phyloP scores from a whole-genome alignment of 2,888 invertebrate species.

The Seira musarum region DNA sequence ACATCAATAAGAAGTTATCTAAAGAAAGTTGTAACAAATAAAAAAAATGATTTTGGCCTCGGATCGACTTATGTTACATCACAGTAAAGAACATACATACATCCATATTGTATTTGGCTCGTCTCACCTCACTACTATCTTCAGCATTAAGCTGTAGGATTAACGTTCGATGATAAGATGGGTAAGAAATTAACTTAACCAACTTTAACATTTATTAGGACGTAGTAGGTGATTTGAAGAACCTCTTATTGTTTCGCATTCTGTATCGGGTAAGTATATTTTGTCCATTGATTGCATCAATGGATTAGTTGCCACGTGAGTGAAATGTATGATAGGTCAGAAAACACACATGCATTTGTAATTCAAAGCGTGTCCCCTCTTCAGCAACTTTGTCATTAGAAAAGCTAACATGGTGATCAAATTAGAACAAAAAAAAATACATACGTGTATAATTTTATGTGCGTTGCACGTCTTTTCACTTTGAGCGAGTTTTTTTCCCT shows the following conservation, averaged over 20 bases:
- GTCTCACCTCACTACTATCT: no score
- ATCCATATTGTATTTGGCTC: no score
- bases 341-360: background rate
- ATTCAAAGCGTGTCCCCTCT: constrained; percentile 4
- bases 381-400: constrained; percentile 9
- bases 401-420: constrained; percentile 13
- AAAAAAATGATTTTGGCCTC: constrained; percentile 57
- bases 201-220: background rate
- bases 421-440: background rate
- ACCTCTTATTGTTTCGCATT: background rate
- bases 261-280: background rate
- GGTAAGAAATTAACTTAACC: background rate
- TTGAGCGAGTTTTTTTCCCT: no score
- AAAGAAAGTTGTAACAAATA: constrained; percentile 59
- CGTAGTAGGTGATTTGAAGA: background rate
- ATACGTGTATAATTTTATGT: background rate
- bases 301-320: constrained; percentile 7
- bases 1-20: constrained; percentile 52
- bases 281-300: constrained; percentile 1
- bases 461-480: no score
- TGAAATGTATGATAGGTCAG: background rate
- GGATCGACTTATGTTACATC: no score
- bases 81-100: no score
- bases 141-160: no score
- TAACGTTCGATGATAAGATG: background rate